Conservation (phyloP, 2,113 vertebrate species). For the Heteronetta atricapilla region DNA sequence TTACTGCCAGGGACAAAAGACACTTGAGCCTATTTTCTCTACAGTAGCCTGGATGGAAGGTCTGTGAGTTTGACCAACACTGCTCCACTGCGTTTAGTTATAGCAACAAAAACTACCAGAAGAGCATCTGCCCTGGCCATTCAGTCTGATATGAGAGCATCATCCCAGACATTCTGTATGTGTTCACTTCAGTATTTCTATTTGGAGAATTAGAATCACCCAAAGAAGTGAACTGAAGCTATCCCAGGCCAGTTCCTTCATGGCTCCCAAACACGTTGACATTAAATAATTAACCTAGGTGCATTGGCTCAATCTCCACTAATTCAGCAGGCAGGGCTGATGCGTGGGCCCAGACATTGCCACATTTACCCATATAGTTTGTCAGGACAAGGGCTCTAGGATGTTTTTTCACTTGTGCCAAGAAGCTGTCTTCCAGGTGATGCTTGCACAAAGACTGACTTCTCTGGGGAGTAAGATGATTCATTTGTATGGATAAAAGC, state of each 20-base stretch:
- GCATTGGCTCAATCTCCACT: not conserved
- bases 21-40: not conserved
- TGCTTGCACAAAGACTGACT: not conserved
- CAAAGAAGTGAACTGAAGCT: not conserved
- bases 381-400: accelerated
- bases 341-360: accelerated
- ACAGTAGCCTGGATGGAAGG: not conserved
- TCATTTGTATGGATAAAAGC: not conserved
- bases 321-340: not conserved
- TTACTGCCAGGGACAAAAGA: conserved; percentile 34
- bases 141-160: not conserved
- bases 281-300: not conserved
- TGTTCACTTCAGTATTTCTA: not conserved
- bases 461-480: not conserved
- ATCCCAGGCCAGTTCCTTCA: not conserved
- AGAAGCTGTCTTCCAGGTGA: not conserved
- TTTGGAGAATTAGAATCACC: not conserved
- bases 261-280: not conserved
- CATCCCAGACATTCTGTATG: accelerated
- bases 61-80: conserved; percentile 11
- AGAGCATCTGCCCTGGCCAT: not conserved
- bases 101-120: not conserved
- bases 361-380: accelerated
- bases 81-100: not conserved
- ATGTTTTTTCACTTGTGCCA: not conserved